Conservation (phyloP, 2,113 vertebrate species). For the Naja naja region DNA sequence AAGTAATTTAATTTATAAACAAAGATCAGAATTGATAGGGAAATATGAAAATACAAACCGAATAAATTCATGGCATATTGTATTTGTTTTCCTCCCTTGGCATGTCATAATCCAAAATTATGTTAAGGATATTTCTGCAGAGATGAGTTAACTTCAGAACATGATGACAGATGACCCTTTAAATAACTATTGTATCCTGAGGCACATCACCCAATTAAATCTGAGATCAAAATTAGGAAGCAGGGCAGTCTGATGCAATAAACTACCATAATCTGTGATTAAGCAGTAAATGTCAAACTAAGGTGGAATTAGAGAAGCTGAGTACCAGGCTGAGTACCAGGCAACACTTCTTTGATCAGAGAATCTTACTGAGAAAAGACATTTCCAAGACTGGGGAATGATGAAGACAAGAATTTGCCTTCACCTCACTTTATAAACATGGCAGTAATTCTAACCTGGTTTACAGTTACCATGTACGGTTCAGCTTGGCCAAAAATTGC, state of each 20-base stretch:
- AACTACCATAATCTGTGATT: background rate
- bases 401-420: background rate
- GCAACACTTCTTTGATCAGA: background rate
- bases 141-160: background rate
- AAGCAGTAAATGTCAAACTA: background rate
- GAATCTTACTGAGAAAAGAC: background rate
- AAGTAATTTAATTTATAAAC: background rate
- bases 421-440: background rate
- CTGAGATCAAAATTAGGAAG: background rate
- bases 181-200: background rate
- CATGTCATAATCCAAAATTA: background rate
- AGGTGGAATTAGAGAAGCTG: background rate
- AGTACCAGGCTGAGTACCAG: background rate
- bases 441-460: background rate
- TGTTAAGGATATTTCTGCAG: background rate
- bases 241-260: background rate
- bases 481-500: background rate
- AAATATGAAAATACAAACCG: background rate
- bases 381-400: background rate
- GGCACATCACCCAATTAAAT: background rate
- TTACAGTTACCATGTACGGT: accelerated
- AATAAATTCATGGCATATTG: background rate
- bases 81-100: background rate
- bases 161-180: background rate
- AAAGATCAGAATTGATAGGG: background rate